phyloP scores from a whole-genome alignment of 2,113 vertebrate species.

The Budorcas taxicolor region DNA sequence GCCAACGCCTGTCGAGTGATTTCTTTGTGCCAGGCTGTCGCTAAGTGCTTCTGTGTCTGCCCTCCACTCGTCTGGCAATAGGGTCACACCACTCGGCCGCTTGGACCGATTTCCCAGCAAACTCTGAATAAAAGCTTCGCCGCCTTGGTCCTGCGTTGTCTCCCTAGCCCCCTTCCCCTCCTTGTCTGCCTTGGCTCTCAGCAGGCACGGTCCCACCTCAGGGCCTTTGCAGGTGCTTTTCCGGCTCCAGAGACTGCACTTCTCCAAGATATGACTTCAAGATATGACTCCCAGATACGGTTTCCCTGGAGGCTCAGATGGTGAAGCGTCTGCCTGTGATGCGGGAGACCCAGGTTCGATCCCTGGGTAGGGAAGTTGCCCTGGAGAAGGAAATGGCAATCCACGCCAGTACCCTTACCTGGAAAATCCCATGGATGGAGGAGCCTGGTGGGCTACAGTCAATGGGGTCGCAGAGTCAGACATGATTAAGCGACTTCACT shows the following conservation, averaged over 20 bases:
- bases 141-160: fast-evolving
- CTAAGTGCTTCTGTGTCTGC: fast-evolving
- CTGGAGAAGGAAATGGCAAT: background rate
- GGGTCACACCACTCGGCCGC: fast-evolving
- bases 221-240: background rate
- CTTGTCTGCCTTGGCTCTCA: background rate
- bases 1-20: fast-evolving
- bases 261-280: background rate
- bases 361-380: background rate
- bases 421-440: background rate
- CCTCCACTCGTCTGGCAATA: background rate
- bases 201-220: background rate
- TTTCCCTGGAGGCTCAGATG: background rate
- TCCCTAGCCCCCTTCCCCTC: fast-evolving
- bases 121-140: background rate
- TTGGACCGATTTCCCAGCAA: background rate
- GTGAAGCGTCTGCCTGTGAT: background rate
- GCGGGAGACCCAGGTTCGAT: background rate
- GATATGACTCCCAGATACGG: fast-evolving
- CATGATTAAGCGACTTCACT: background rate
- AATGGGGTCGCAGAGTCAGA: background rate
- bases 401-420: background rate
- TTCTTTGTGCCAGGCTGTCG: fast-evolving
- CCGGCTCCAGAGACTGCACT: background rate
- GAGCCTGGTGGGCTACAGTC: background rate